Base-by-base conservation (phyloP, 2,797 vertebrate species). In the Masticophis lateralis region DNA sequence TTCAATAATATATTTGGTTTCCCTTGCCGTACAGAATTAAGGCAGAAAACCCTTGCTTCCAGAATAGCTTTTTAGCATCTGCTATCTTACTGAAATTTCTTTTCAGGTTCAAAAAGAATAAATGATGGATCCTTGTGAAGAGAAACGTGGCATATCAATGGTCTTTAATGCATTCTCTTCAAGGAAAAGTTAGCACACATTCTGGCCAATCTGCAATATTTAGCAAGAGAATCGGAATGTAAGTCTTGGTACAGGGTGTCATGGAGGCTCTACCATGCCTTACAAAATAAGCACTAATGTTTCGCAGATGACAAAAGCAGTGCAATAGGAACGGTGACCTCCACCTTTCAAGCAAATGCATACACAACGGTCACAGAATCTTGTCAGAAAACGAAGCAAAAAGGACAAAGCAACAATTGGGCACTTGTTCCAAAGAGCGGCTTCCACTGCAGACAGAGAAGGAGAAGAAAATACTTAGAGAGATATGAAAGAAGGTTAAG, bases 361-460 rank as follows among this genome's bases (percentile, higher is more conserved):
- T 28, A 83, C 32, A 90, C 22, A 79, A 0, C 3, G 90, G 91
- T 16, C 51, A n/a, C 74, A 90, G 92, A 3, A 11, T 28, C 66
- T 87, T 8, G 63, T 93, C 56, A 59, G 92, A n/a, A 69, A 53
- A 51, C 57, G 25, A 59, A 47, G 90, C 93, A 94, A 94, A 22
- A 3, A 37, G 2, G 86, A 92, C 51, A 94, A 90, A 95, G 95
- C 6, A 86, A 91, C 56, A 90, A 10, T 59, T 53, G 92, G 91
- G 91, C 86, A 60, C 32, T 90, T 69, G 90, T 87, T 88, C 90
- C 90, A 91, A 92, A 92, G 86, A 91, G 25, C 0, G 12, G 69
- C 91, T 95, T 95, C 91, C 83, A 94, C 9, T 53, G 32, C 20
- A 56, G 2, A 57, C 10, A 92, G 1, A 57, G 91, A 94, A 91